Percentiles rank a stretch among this genome's conserved stretches.
phyloP scores from a whole-genome alignment of 2,113 vertebrate genomes.

The Microcebus ravelobensis region DNA sequence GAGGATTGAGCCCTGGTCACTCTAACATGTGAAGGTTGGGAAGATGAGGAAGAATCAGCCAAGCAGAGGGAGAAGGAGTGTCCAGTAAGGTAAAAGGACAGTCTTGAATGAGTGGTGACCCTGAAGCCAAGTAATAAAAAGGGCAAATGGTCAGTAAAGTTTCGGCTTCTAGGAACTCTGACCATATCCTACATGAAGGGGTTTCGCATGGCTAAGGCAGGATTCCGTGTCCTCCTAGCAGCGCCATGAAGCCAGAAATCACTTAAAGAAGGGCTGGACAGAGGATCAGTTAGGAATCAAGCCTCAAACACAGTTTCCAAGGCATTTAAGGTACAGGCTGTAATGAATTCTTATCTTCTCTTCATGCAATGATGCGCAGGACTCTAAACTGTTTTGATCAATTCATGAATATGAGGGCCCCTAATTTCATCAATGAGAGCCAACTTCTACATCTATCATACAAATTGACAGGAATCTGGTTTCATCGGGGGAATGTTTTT shows the following conservation, averaged over 20 bases:
- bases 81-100: background rate
- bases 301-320: background rate
- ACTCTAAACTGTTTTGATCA: background rate
- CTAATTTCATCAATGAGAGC: background rate
- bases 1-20: background rate
- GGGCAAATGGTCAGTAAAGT: background rate
- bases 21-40: background rate
- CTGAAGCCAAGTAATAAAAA: background rate
- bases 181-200: background rate
- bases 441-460: background rate
- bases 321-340: background rate
- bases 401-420: background rate
- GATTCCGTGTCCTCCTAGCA: background rate
- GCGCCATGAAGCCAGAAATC: background rate
- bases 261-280: background rate
- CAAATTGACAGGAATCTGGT: background rate
- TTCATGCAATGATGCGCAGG: background rate
- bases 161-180: background rate
- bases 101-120: background rate
- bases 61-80: background rate
- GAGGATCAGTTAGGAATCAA: background rate
- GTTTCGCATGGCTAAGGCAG: background rate
- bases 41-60: background rate
- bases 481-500: background rate
- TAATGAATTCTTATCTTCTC: background rate